Conservation (phyloP, 2,113 vertebrate species). For the Gnathonemus echidnorhynchus region DNA sequence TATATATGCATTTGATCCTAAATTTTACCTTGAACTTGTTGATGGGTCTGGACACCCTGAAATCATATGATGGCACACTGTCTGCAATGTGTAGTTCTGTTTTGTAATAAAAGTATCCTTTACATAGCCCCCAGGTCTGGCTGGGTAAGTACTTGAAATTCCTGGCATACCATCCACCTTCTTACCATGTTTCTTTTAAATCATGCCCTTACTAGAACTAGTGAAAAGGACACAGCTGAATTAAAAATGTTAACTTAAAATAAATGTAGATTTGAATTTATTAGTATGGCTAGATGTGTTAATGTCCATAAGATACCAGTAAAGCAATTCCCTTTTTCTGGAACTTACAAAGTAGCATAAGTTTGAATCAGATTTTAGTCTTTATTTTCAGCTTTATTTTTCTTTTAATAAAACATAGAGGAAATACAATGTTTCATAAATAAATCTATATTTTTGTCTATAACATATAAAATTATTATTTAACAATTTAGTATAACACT, state of each 20-base stretch:
- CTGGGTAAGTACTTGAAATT: conserved; percentile 83
- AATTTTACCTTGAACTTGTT: conserved; percentile 26
- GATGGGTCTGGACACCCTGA: neutral
- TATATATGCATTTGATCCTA: neutral
- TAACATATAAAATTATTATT: conserved; percentile 99
- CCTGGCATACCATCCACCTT: conserved; percentile 72
- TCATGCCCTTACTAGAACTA: conserved; percentile 73
- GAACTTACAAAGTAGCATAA: conserved; percentile 16
- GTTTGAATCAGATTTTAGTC: conserved; percentile 23
- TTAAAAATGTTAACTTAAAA: conserved; percentile 55
- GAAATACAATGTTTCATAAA: conserved; percentile 81
- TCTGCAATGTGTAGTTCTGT: conserved; percentile 30
- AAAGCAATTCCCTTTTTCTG: conserved; percentile 19
- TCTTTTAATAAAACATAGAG: conserved; percentile 26
- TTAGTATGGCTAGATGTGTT: conserved; percentile 15
- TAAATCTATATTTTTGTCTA: conserved; percentile 88
- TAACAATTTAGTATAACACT: conserved; percentile 99
- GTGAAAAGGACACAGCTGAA: conserved; percentile 73
- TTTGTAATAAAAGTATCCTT: conserved; percentile 44
- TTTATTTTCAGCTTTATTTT: conserved; percentile 1
- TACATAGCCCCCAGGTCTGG: conserved; percentile 56
- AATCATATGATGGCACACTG: neutral
- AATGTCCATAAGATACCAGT: conserved; percentile 49
- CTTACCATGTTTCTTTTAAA: conserved; percentile 78
- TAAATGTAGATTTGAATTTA: conserved; percentile 55